A percentile compares a stretch with the other conserved stretches of the same genome.
phyloP scores from a whole-genome alignment of 2,797 vertebrate genomes.

The Pogonophryne albipinna region DNA sequence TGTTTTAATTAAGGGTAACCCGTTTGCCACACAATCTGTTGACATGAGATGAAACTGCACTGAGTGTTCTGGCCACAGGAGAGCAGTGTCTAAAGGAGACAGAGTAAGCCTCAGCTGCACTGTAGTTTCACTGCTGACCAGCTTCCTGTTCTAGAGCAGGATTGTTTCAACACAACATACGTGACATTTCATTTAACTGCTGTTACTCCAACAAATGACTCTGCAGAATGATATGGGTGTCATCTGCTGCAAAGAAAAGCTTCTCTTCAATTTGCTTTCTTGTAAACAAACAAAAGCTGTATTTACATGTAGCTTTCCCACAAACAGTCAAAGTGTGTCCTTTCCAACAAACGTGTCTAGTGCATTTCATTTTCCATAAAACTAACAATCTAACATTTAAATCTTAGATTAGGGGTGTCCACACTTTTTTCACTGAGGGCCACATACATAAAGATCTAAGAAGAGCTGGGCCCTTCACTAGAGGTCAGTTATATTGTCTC shows the following conservation, averaged over 20 bases:
- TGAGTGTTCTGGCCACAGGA: constrained; percentile 60
- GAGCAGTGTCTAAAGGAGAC: constrained; percentile 60
- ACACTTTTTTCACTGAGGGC: too few species aligned
- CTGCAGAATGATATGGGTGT: background rate
- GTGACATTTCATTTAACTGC: background rate
- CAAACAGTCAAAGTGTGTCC: background rate
- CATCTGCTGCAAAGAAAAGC: background rate
- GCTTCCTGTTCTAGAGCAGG: background rate
- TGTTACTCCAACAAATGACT: background rate
- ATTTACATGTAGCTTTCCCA: background rate
- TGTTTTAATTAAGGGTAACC: background rate
- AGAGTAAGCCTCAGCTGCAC: background rate
- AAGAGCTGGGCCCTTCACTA: too few species aligned
- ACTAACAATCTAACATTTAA: too few species aligned
- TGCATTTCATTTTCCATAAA: background rate
- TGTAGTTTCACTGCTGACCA: constrained; percentile 24
- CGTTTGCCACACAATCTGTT: background rate
- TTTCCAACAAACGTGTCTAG: background rate
- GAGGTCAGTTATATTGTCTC: too few species aligned
- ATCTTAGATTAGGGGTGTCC: too few species aligned
- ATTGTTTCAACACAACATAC: background rate
- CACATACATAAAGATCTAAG: too few species aligned
- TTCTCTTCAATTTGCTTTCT: background rate
- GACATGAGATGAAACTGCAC: constrained; percentile 8
- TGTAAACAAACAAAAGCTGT: too few species aligned